Evolutionary conservation across 2,113 vertebrate species (phyloP).

Genomic region (Perca flavescens): DNA sequence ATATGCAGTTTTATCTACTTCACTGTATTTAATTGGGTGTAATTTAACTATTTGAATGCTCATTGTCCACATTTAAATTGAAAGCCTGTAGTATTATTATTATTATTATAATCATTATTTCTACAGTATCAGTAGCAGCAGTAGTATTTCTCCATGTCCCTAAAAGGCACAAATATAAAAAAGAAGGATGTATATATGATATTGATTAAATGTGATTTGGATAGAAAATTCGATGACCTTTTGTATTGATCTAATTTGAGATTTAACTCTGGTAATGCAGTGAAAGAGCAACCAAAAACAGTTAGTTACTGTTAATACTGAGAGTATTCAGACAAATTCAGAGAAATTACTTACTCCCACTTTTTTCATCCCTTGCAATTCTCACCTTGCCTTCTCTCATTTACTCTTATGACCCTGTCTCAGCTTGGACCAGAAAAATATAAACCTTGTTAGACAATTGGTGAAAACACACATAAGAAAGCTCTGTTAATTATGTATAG

Average conservation of each 20-base stretch:
- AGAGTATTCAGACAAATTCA: slow-evolving; percentile 10
- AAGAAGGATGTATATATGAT: background rate
- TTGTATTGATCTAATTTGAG: slow-evolving; percentile 9
- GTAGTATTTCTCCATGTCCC: background rate
- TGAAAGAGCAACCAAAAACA: slow-evolving; percentile 18
- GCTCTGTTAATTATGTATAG: background rate
- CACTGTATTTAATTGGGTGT: slow-evolving; percentile 67
- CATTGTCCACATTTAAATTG: slow-evolving; percentile 12
- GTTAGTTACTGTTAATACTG: too few species aligned
- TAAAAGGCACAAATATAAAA: background rate
- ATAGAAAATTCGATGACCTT: slow-evolving; percentile 15
- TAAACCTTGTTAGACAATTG: background rate
- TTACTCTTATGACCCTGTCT: background rate
- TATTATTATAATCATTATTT: background rate
- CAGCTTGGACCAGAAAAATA: background rate
- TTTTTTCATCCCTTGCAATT: background rate
- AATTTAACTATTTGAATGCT: slow-evolving; percentile 54
- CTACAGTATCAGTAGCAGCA: too few species aligned
- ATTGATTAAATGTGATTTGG: background rate
- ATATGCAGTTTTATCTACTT: slow-evolving; percentile 53
- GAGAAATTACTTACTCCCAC: background rate
- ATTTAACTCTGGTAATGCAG: slow-evolving; percentile 20
- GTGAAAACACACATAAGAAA: background rate
- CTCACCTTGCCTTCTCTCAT: background rate
- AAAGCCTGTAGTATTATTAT: background rate